A percentile compares a stretch with the other conserved stretches of the same genome.
Conservation (phyloP, 1,140 invertebrate species). For the Aphidius ervi region DNA sequence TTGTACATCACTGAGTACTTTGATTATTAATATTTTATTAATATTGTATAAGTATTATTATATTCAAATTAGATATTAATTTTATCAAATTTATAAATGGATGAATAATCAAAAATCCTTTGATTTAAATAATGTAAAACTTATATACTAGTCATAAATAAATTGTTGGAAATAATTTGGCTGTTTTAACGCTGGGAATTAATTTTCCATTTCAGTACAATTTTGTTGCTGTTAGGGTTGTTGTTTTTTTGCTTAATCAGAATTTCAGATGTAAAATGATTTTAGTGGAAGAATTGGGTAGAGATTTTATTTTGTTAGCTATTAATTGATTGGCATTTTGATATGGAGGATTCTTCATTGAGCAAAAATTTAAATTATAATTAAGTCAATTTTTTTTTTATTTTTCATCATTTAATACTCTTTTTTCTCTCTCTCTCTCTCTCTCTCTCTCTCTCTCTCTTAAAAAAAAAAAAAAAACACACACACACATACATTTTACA, state of each 20-base stretch:
- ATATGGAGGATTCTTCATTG: slow-evolving; percentile 25
- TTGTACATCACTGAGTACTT: too few species aligned
- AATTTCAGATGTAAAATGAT: neutral
- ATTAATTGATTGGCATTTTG: slow-evolving; percentile 16
- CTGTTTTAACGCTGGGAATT: neutral
- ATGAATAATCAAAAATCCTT: too few species aligned
- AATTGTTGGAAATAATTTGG: slow-evolving; percentile 11
- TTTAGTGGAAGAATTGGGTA: slow-evolving; percentile 5
- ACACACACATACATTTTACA: neutral
- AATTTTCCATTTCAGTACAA: slow-evolving; percentile 3
- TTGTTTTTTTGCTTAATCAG: slow-evolving; percentile 5
- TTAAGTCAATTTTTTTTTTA: slow-evolving; percentile 10
- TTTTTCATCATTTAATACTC: neutral
- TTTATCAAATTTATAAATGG: neutral
- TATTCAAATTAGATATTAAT: neutral
- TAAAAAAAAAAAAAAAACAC: neutral
- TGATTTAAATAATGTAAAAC: too few species aligned
- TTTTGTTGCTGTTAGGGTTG: slow-evolving; percentile 9
- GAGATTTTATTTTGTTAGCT: neutral
- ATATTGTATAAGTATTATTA: neutral
- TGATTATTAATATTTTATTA: too few species aligned
- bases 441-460: neutral
- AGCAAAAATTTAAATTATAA: slow-evolving; percentile 23
- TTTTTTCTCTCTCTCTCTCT: neutral
- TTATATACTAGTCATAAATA: too few species aligned